Evolutionary conservation across 2,888 invertebrate species (phyloP).

Genomic region (Drosophila helvetica): DNA sequence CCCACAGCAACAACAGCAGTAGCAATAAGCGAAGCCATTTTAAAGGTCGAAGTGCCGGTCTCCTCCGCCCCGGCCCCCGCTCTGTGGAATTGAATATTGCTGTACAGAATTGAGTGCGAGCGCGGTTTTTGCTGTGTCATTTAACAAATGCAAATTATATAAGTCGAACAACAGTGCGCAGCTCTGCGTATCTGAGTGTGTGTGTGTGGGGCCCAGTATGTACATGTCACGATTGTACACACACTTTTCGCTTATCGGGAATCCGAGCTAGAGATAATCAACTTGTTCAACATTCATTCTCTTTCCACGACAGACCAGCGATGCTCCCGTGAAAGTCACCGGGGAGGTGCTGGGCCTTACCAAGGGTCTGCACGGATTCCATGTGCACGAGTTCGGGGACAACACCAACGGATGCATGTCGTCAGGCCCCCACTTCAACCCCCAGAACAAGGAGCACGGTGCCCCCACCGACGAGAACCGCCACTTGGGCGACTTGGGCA

Average conservation of each 20-base stretch:
- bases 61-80: slow-evolving; percentile 10
- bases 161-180: slow-evolving; percentile 45
- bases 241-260: slow-evolving; percentile 40
- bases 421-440: slow-evolving; percentile 97
- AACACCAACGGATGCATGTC: slow-evolving; percentile 98
- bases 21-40: slow-evolving; percentile 11
- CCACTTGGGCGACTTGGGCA: slow-evolving; percentile 96
- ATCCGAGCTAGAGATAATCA: slow-evolving; percentile 5
- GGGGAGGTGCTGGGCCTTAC: slow-evolving; percentile 92
- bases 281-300: not conserved
- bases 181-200: slow-evolving; percentile 3
- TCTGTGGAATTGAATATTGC: slow-evolving; percentile 29
- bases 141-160: slow-evolving; percentile 59
- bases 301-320: slow-evolving; percentile 83
- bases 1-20: slow-evolving; percentile 10
- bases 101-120: not conserved
- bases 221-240: slow-evolving; percentile 31
- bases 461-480: slow-evolving; percentile 89
- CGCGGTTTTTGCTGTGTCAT: slow-evolving; percentile 57
- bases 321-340: slow-evolving; percentile 89
- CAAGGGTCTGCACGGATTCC: slow-evolving; percentile 90
- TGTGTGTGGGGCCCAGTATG: not conserved
- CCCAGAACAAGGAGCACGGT: slow-evolving; percentile 91
- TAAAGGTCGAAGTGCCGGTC: slow-evolving; percentile 70
- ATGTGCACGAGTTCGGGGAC: slow-evolving; percentile 98